phyloP scores from a whole-genome alignment of 2,797 vertebrate species.

The Rallus crepitans region DNA sequence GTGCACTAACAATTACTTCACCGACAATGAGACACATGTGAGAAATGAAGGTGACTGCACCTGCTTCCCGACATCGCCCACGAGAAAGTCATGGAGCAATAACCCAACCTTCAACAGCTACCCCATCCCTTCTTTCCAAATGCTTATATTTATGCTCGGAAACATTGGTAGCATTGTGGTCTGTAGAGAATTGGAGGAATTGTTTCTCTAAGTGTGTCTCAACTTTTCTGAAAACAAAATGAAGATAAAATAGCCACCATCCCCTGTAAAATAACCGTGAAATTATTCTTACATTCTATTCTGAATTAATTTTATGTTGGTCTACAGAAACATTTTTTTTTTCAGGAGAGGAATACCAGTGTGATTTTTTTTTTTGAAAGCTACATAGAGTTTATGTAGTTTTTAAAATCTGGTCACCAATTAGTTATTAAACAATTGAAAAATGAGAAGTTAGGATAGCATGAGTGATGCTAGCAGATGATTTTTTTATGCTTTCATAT shows the following conservation, averaged over 20 bases:
- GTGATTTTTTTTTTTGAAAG: background rate
- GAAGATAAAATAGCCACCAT: background rate
- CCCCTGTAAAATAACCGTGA: background rate
- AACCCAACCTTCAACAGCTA: background rate
- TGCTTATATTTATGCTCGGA: background rate
- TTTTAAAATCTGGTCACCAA: background rate
- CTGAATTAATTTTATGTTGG: background rate
- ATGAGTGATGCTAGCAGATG: background rate
- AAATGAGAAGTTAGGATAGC: background rate
- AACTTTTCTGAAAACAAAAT: background rate
- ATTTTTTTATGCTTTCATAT: background rate
- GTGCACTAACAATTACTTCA: background rate
- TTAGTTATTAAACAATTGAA: background rate
- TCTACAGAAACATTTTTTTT: background rate
- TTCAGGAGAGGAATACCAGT: background rate
- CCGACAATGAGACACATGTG: background rate
- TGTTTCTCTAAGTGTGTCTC: background rate
- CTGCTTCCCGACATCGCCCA: background rate
- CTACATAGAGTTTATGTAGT: background rate
- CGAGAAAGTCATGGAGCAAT: slow-evolving; percentile 1
- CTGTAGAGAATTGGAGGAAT: background rate
- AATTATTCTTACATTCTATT: background rate
- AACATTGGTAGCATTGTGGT: background rate
- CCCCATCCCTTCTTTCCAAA: background rate
- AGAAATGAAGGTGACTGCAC: background rate